Evolutionary conservation across 2,888 invertebrate species (phyloP).

Genomic region (Leistus spinibarbis): DNA sequence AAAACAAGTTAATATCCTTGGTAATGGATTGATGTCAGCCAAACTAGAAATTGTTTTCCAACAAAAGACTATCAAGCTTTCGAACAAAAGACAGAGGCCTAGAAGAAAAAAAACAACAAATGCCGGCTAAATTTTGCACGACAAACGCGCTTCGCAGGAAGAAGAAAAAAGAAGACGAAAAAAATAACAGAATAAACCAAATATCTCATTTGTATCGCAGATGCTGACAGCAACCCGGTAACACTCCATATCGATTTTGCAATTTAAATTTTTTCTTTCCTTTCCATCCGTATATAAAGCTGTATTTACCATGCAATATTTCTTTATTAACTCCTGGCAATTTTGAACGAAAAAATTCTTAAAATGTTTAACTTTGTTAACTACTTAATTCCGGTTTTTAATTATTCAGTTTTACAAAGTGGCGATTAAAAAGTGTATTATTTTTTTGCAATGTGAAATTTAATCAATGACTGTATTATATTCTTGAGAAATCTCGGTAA

Average conservation of each 20-base stretch:
- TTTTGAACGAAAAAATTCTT: neutral
- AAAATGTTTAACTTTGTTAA: neutral
- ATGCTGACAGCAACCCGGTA: slow-evolving; percentile 24
- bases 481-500: neutral
- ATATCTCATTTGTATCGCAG: slow-evolving; percentile 25
- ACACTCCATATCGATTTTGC: slow-evolving; percentile 34
- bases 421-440: neutral
- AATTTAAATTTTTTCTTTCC: slow-evolving; percentile 32
- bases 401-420: neutral
- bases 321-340: slow-evolving; percentile 25
- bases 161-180: slow-evolving; percentile 27
- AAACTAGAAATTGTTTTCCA: slow-evolving; percentile 26
- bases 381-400: neutral
- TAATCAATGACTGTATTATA: neutral
- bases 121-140: slow-evolving; percentile 23
- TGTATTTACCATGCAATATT: slow-evolving; percentile 28
- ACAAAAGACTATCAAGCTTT: slow-evolving; percentile 11
- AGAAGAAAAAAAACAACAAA: neutral
- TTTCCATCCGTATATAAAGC: slow-evolving; percentile 22
- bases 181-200: slow-evolving; percentile 22
- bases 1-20: neutral
- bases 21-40: slow-evolving; percentile 13
- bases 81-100: slow-evolving; percentile 11
- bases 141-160: neutral
- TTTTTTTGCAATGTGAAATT: neutral